Evolutionary conservation across 2,888 invertebrate species (phyloP).

Genomic region (Gerris lacustris): DNA sequence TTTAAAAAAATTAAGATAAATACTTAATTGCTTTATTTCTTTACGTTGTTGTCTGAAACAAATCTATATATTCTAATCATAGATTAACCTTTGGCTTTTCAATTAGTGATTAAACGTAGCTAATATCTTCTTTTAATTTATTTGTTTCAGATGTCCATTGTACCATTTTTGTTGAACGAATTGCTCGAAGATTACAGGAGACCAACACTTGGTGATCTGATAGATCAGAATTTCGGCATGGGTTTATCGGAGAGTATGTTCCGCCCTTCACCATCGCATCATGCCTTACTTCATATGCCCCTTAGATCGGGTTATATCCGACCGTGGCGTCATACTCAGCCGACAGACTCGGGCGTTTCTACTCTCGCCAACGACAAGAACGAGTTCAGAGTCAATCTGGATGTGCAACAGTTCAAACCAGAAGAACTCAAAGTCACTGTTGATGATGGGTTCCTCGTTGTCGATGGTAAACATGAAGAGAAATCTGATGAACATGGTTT

Average conservation of each 20-base stretch:
- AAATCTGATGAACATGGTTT: conserved; percentile 37
- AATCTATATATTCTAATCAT: no score
- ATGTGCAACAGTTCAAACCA: conserved; percentile 38
- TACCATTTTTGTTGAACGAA: conserved; percentile 16
- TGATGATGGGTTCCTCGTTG: conserved; percentile 35
- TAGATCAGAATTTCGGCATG: conserved; percentile 31
- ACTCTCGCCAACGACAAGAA: conserved; percentile 28
- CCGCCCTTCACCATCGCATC: conserved; percentile 19
- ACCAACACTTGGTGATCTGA: conserved; percentile 19
- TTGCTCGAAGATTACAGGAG: conserved; percentile 14
- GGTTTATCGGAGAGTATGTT: conserved; percentile 20
- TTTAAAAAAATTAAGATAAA: no score
- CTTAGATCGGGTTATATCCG: conserved; percentile 27
- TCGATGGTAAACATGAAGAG: conserved; percentile 39
- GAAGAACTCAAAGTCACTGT: conserved; percentile 39
- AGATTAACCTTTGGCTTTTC: no score
- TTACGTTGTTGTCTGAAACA: no score
- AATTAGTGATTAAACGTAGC: no score
- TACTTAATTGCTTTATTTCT: no score
- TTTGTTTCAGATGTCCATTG: conserved; percentile 18
- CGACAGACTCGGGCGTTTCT: conserved; percentile 29
- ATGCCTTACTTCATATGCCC: conserved; percentile 16
- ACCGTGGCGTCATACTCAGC: conserved; percentile 27
- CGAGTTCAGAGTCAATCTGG: conserved; percentile 34
- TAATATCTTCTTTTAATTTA: no score